Evolutionary conservation across 2,797 vertebrate genomes (phyloP), one percentile per base, ranked within the genome.

Genomic region (Dendrocincla fuliginosa): DNA sequence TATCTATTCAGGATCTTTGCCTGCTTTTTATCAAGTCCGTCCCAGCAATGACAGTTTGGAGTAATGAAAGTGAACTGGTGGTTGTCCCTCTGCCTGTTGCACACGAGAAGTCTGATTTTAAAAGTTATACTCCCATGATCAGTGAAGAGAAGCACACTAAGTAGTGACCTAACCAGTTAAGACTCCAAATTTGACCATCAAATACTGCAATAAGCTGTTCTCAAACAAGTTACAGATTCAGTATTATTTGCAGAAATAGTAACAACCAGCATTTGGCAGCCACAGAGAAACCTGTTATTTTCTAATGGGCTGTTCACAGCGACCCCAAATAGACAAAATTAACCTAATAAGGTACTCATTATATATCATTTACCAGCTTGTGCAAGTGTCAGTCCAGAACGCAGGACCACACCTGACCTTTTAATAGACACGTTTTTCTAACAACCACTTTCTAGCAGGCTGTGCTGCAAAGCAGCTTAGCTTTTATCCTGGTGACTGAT

Each of bases 231-330:
- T 41, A 73, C 28, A 86, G 39, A 59, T 65, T 73, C 47, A 57
- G 32, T 46, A 39, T 46, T 61, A 84, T 57, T 79, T 80, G 37
- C 73, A 93, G 82, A 89, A 94, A 80, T 57, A 90, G 55, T 30
- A 89, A 59, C 53, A 82, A 41, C 49, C 60, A 80, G 37, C 59
- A 89, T 70, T 60, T 80, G 52, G 74, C 86, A 90, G 41, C 30
- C 67, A 84, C 67, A 33, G 63, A 91, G 77, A 84, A 93, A 96
- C 69, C 52, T 53, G 10, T 47, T 69, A 47, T 93, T 94, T 93
- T 93, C 86, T 87, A 84, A 89, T 64, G 56, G 74, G 60, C 63
- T 84, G 37, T 46, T 87, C 85, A 59, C 3, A 1, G 64, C 0
- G 9, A 84, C 63, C 84, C 57, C 52, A 84, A 87, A 79, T 17